Percentiles rank a stretch among this genome's conserved stretches.
Evolutionary conservation across 1,140 invertebrate genomes (phyloP).

Genomic region (Tribolium madens): DNA sequence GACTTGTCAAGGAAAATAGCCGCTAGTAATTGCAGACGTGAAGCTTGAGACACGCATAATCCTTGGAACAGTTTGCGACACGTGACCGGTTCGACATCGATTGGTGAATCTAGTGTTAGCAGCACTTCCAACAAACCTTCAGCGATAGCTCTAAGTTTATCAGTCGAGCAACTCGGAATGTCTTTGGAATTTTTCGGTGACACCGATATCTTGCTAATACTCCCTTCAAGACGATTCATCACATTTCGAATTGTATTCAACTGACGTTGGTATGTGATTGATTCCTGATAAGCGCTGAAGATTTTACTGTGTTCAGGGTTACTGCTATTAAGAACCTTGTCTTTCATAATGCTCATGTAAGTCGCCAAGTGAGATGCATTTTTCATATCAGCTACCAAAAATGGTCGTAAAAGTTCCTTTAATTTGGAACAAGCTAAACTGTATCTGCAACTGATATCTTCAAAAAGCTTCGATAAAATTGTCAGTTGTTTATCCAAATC

Average conservation of each 20-base stretch:
- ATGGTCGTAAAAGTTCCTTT: slow-evolving; percentile 79
- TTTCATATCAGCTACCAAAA: slow-evolving; percentile 80
- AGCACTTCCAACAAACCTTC: slow-evolving; percentile 86
- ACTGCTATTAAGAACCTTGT: slow-evolving; percentile 72
- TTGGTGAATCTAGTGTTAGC: slow-evolving; percentile 75
- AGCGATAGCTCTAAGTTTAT: slow-evolving; percentile 83
- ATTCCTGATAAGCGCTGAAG: slow-evolving; percentile 84
- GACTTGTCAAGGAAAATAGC: slow-evolving; percentile 84
- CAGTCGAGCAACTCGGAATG: slow-evolving; percentile 74
- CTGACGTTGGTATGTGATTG: slow-evolving; percentile 83
- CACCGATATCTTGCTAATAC: slow-evolving; percentile 14
- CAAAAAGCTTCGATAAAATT: slow-evolving; percentile 69
- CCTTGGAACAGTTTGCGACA: slow-evolving; percentile 79
- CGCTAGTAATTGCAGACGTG: slow-evolving; percentile 76
- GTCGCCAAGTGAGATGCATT: slow-evolving; percentile 85
- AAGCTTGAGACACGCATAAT: slow-evolving; percentile 70
- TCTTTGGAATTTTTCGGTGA: slow-evolving; percentile 60
- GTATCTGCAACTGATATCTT: slow-evolving; percentile 86
- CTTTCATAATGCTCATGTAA: slow-evolving; percentile 75
- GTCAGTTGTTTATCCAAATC: slow-evolving; percentile 63
- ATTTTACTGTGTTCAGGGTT: slow-evolving; percentile 76
- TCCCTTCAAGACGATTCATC: slow-evolving; percentile 75
- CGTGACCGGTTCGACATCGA: slow-evolving; percentile 72
- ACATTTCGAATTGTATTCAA: slow-evolving; percentile 81
- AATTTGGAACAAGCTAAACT: slow-evolving; percentile 86